Conservation (phyloP, 2,113 vertebrate genomes). For the Phocoena sinus region DNA sequence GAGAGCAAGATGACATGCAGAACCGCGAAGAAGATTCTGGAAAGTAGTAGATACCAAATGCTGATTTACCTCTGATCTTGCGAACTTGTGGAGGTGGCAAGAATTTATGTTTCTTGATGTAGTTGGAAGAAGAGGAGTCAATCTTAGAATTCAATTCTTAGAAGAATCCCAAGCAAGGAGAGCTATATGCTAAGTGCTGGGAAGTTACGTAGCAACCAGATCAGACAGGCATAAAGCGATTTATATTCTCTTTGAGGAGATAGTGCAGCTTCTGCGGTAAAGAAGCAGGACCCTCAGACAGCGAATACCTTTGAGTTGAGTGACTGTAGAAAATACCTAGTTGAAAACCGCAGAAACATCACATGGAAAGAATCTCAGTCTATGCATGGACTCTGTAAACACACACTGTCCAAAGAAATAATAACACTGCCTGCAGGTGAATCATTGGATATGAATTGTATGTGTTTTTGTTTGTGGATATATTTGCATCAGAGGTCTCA, state of each 20-base stretch:
- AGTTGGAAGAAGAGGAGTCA: neutral
- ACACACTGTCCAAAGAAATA: neutral
- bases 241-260: constrained; percentile 46
- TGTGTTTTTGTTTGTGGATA: neutral
- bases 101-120: constrained; percentile 2
- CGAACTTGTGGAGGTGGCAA: neutral
- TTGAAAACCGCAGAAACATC: constrained; percentile 21
- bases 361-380: neutral
- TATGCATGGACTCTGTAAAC: neutral
- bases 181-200: neutral
- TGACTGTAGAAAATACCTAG: neutral
- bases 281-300: constrained; percentile 13
- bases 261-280: neutral
- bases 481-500: neutral
- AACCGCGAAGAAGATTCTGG: neutral
- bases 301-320: constrained; percentile 19
- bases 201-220: constrained; percentile 27
- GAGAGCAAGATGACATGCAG: neutral
- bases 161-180: constrained; percentile 1
- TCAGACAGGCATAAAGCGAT: neutral
- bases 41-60: neutral
- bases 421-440: neutral
- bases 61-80: neutral
- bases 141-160: constrained; percentile 10
- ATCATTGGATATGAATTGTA: neutral